Conservation (phyloP, 2,888 invertebrate species). For the Drosophila prolongata region DNA sequence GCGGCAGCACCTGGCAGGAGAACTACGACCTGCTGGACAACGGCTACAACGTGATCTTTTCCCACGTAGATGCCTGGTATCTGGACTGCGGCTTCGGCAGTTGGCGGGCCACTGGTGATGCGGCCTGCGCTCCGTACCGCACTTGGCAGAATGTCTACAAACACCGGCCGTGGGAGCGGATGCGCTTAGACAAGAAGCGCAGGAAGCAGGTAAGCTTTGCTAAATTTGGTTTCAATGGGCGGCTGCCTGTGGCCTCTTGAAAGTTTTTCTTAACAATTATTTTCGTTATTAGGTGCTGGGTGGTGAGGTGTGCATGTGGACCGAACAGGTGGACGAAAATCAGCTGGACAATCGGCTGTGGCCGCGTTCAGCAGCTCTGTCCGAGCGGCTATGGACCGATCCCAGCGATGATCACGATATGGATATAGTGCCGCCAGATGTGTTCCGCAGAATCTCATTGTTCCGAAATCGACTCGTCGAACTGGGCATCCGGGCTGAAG, state of each 20-base stretch:
- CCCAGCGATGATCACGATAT: constrained; percentile 84
- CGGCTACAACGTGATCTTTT: constrained; percentile 91
- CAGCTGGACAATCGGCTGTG: constrained; percentile 92
- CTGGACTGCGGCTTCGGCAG: constrained; percentile 94
- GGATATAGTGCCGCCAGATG: constrained; percentile 83
- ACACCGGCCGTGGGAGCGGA: constrained; percentile 90
- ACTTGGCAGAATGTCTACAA: constrained; percentile 95
- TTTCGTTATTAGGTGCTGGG: constrained; percentile 85
- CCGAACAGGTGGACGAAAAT: constrained; percentile 91
- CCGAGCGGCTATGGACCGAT: constrained; percentile 87
- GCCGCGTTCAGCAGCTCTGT: constrained; percentile 93
- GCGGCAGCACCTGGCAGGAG: constrained; percentile 92
- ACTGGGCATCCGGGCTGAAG: constrained; percentile 84
- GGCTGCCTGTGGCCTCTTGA: too few relatives aligned
- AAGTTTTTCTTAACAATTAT: too few relatives aligned
- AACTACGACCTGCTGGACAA: constrained; percentile 91
- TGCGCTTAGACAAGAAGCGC: constrained; percentile 82
- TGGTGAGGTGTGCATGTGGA: constrained; percentile 94
- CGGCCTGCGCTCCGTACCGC: constrained; percentile 94
- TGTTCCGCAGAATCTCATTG: constrained; percentile 84
- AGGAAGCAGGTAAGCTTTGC: constrained; percentile 79
- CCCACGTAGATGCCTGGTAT: constrained; percentile 95
- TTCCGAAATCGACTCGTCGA: constrained; percentile 84
- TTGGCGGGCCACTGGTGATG: constrained; percentile 92
- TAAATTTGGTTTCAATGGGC: not conserved